Evolutionary conservation across 2,888 invertebrate species (phyloP), one percentile per base, ranked within the genome.

Genomic region (Carabus problematicus): DNA sequence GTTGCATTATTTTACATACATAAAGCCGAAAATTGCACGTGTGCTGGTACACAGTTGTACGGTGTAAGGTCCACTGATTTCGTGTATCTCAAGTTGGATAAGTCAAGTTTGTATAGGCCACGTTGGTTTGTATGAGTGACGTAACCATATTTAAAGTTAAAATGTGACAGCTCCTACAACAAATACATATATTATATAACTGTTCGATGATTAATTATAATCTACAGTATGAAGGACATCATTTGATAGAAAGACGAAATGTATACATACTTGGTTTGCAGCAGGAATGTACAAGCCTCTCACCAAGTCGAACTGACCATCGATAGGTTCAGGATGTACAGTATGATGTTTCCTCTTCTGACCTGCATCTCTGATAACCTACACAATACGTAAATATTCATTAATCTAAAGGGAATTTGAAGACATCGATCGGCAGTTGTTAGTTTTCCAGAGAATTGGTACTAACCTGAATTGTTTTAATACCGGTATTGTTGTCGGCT

Each of bases 291-390:
- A 89, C 39, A 89, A 81, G 64, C 86, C 85, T 73, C 85, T 84
- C 4, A 91, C 90, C 74, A 90, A 83, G 81, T 91, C 91, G 78
- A 91, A 91, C 77, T 90, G 89, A 11, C 90, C 90, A 75, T 91
- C 90, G 52, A 91, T 89, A 0, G 91, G 91, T 77, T 91, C 89
- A 1, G 89, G 89, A 78, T 90, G 89, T 1, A 89, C 88, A 0
- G 89, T 88, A 77, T 88, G 88, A 78, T 91, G 91, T 76, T 89
- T 89, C 67, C 87, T 83, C 78, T 89, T 89, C 77, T 90, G 88
- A 14, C 88, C 87, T 39, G 91, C 91, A 77, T 90, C 89, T 55
- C 91, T 81, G 73, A 91, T 90, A n/a, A n/a, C n/a, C n/a, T n/a
- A n/a, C 91, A 87, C 79, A 87, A 80, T 11, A 76, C 71, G 70